phyloP scores from a whole-genome alignment of 2,888 invertebrate species.

The Cephus nigrinus region DNA sequence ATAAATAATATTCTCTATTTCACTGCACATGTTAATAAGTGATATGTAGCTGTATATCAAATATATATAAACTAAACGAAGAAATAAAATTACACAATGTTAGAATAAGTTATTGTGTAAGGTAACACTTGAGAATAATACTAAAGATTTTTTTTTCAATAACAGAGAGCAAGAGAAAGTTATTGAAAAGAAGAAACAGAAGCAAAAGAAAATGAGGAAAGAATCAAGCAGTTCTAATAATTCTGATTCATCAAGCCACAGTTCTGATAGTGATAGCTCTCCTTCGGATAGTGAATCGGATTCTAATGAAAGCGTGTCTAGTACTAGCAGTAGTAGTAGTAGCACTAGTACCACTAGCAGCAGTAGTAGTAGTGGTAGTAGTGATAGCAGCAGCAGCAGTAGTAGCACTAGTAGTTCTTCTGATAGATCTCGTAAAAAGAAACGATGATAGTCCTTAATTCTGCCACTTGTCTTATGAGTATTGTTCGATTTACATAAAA shows the following conservation, averaged over 20 bases:
- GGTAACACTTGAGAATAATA: too few species aligned
- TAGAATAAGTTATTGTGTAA: too few species aligned
- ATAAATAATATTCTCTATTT: conserved; percentile 10
- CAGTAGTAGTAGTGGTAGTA: conserved; percentile 37
- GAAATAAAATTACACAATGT: too few species aligned
- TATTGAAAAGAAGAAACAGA: conserved; percentile 25
- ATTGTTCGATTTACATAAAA: conserved; percentile 14
- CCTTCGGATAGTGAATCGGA: conserved; percentile 51
- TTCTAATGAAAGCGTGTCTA: conserved; percentile 51
- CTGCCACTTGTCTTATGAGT: conserved; percentile 6
- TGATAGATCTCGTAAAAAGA: neutral
- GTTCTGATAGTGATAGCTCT: conserved; percentile 38
- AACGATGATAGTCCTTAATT: neutral
- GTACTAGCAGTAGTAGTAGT: conserved; percentile 43
- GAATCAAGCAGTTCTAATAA: conserved; percentile 39
- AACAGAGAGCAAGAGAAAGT: conserved; percentile 31
- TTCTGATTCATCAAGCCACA: conserved; percentile 37
- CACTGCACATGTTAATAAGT: too few species aligned
- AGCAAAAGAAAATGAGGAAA: conserved; percentile 39
- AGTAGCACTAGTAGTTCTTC: conserved; percentile 30
- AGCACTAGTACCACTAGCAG: conserved; percentile 36
- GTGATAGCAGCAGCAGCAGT: conserved; percentile 24
- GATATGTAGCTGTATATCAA: neutral
- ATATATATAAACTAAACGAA: conserved; percentile 3
- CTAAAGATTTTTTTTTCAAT: neutral